Base-by-base conservation (phyloP, 2,113 vertebrate species). In the Oostethus manadensis region DNA sequence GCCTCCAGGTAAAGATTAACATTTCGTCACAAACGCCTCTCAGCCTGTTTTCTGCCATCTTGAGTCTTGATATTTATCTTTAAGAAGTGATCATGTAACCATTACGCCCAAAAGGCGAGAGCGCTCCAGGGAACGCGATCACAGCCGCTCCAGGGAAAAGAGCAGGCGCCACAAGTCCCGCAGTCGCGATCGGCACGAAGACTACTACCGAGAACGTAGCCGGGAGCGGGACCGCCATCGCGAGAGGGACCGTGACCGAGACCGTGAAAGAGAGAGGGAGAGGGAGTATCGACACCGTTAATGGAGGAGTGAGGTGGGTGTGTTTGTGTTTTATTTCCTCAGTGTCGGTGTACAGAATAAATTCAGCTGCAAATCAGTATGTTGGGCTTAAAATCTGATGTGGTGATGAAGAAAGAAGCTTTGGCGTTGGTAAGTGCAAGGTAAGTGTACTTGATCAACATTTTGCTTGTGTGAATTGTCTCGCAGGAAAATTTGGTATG, bases 141-240 rank as follows among this genome's bases (percentile, higher is more conserved):
- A 98, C 86, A 99, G 97, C 81, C 94, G 96, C 73, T 98, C 97
- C 70, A 89, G 94, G 81, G 96, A 98, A 85, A 98, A 98, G 84
- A 97, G 94, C 71, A 86, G 95, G 0, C 93, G 95, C 8, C 97
- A 98, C 89, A 99, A 99, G 82, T 99, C 97, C 1, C 94, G 96
- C 58, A 99, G 97, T 72, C 92, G 97, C 22, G 97, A 99, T 77
- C 92, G 96, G 1, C 97, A 98, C 0, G 97, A 99, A 70, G 97
- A 99, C 86, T 99, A 97, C 70, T 98, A 98, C 66, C 88, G 97
- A 66, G 97, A 99, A 80, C 92, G 97, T 66, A 99, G 97, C 81
- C 92, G 95, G 1, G 97, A 99, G 59, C 85, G 97, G 2, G 96
- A 99, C 84, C 89, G 97, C 56, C 95, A 99, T 38, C 93, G 95